Conservation (phyloP, 35 echinoderm and acorn worm genomes). For the Strongylocentrotus purpuratus region DNA sequence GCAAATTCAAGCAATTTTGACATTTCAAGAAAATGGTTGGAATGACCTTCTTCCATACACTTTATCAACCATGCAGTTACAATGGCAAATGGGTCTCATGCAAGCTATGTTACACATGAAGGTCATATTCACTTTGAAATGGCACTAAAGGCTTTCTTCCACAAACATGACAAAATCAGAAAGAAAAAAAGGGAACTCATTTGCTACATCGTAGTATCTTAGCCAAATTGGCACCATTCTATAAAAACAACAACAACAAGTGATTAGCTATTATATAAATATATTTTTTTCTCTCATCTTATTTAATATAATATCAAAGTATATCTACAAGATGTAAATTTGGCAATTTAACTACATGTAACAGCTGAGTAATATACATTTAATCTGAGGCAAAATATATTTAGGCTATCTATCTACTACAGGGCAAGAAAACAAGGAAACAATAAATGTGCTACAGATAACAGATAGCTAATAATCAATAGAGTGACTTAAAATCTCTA, state of each 20-base stretch:
- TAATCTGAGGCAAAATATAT: background rate
- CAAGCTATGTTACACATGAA: too few species aligned
- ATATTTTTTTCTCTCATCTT: background rate
- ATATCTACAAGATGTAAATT: background rate
- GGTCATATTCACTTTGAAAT: too few species aligned
- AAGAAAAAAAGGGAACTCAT: background rate
- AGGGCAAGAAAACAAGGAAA: background rate
- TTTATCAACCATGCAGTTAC: too few species aligned
- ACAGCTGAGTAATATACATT: background rate
- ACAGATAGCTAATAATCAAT: background rate
- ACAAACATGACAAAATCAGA: background rate
- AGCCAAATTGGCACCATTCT: background rate
- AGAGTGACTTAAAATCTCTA: background rate
- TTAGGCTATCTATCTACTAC: background rate
- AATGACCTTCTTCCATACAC: too few species aligned
- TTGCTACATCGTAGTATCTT: background rate
- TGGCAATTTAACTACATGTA: background rate
- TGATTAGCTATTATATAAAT: conserved; percentile 46
- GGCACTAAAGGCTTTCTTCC: background rate
- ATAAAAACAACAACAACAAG: conserved; percentile 65
- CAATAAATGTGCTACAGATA: background rate
- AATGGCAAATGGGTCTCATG: too few species aligned
- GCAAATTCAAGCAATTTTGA: too few species aligned
- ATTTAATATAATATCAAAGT: conserved; percentile 14
- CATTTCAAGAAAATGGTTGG: too few species aligned